A percentile compares a stretch with the other conserved stretches of the same genome.
Conservation (phyloP, 2,113 vertebrate species). For the Channa maculata region DNA sequence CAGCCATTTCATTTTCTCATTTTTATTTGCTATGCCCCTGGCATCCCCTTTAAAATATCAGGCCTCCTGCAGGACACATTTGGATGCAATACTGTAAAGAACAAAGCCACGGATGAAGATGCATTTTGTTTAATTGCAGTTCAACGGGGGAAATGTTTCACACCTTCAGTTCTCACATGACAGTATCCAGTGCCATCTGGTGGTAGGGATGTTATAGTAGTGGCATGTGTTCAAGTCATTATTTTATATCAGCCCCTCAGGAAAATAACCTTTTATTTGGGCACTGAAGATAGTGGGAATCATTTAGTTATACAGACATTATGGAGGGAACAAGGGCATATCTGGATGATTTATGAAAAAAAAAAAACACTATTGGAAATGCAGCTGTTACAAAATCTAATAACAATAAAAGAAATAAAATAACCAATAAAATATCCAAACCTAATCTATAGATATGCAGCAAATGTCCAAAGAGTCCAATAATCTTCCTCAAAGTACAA, state of each 20-base stretch:
- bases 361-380: not conserved
- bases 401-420: constrained; percentile 22
- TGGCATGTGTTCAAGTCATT: not conserved
- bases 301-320: constrained; percentile 23
- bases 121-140: constrained; percentile 20
- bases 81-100: constrained; percentile 21
- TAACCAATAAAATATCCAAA: constrained; percentile 19
- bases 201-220: constrained; percentile 30
- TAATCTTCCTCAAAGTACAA: constrained; percentile 12
- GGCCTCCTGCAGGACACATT: constrained; percentile 2
- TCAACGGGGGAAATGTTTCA: constrained; percentile 17
- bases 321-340: not conserved
- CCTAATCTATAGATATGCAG: constrained; percentile 1
- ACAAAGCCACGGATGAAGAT: constrained; percentile 1
- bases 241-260: constrained; percentile 9
- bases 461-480: constrained; percentile 15
- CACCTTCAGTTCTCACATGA: constrained; percentile 15
- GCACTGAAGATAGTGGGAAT: constrained; percentile 4
- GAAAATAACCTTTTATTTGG: constrained; percentile 22
- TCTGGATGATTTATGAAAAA: constrained; percentile 18
- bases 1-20: constrained; percentile 13
- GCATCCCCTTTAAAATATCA: constrained; percentile 11
- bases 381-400: not conserved
- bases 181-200: constrained; percentile 72
- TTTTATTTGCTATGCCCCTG: not conserved